Percentiles rank a stretch among this genome's conserved stretches.
phyloP scores from a whole-genome alignment of 2,113 vertebrate genomes.

The Oncorhynchus clarkii region DNA sequence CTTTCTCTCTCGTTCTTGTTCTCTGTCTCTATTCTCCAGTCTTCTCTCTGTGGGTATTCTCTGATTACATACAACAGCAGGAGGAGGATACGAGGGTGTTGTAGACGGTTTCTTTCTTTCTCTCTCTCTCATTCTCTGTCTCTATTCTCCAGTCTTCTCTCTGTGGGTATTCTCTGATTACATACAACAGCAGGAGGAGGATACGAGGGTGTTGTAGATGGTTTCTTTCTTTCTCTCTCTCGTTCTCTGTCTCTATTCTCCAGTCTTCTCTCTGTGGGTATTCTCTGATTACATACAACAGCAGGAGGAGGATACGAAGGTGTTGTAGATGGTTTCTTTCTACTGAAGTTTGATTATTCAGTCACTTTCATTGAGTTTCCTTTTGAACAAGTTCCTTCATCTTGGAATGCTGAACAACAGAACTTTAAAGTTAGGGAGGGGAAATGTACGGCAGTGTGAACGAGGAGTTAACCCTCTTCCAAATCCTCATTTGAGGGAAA shows the following conservation, averaged over 20 bases:
- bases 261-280: neutral
- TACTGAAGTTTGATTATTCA: constrained; percentile 19
- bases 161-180: too few relatives aligned
- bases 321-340: constrained; percentile 3
- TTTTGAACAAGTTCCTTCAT: constrained; percentile 23
- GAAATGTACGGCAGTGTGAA: neutral
- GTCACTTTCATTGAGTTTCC: constrained; percentile 13
- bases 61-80: too few relatives aligned
- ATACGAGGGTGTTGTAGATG: too few relatives aligned
- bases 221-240: neutral
- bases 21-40: too few relatives aligned
- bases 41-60: too few relatives aligned
- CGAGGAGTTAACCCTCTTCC: constrained; percentile 11
- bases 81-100: too few relatives aligned
- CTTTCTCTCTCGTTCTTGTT: neutral
- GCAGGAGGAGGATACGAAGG: constrained; percentile 9
- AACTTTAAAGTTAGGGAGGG: constrained; percentile 10
- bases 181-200: too few relatives aligned
- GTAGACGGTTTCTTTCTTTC: neutral
- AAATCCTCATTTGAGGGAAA: constrained; percentile 22
- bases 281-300: neutral
- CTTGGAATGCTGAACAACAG: constrained; percentile 12
- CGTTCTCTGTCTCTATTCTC: neutral
- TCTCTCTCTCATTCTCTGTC: too few relatives aligned
- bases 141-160: too few relatives aligned